Conservation (phyloP, 2,113 vertebrate species). For the Sarotherodon lohbergeri region DNA sequence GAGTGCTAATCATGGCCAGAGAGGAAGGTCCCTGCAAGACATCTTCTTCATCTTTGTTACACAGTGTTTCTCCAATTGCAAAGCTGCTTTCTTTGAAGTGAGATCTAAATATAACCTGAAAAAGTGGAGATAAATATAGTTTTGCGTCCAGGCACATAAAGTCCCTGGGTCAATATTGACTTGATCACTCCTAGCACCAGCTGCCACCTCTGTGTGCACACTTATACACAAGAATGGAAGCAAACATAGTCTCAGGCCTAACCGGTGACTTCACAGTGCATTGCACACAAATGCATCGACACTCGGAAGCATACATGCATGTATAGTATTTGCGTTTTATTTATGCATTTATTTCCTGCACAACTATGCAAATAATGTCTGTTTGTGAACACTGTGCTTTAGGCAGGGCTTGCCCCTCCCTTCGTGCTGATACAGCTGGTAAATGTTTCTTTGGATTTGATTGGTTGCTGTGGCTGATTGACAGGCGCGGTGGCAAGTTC, state of each 20-base stretch:
- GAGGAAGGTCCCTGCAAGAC: conserved; percentile 26
- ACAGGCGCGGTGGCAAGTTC: conserved; percentile 88
- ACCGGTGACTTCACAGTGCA: background rate
- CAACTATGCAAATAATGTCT: background rate
- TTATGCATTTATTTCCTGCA: background rate
- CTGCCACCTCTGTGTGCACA: conserved; percentile 32
- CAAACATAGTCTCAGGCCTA: background rate
- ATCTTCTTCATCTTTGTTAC: background rate
- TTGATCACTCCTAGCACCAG: conserved; percentile 30
- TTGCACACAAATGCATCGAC: background rate
- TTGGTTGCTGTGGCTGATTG: background rate
- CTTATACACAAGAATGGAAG: background rate
- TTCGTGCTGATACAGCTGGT: background rate
- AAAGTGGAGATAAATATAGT: conserved; percentile 52
- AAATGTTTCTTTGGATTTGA: background rate
- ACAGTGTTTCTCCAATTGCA: background rate
- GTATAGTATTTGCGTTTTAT: background rate
- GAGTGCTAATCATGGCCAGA: background rate
- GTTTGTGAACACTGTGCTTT: background rate
- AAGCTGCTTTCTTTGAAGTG: conserved; percentile 35
- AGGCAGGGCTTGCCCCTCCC: background rate
- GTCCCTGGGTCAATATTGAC: conserved; percentile 69
- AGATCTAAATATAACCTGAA: conserved; percentile 50
- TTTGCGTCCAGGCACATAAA: conserved; percentile 19
- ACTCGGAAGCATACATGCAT: too few species aligned